Conservation (phyloP, 2,888 invertebrate species). For the Mythimna vitellina region DNA sequence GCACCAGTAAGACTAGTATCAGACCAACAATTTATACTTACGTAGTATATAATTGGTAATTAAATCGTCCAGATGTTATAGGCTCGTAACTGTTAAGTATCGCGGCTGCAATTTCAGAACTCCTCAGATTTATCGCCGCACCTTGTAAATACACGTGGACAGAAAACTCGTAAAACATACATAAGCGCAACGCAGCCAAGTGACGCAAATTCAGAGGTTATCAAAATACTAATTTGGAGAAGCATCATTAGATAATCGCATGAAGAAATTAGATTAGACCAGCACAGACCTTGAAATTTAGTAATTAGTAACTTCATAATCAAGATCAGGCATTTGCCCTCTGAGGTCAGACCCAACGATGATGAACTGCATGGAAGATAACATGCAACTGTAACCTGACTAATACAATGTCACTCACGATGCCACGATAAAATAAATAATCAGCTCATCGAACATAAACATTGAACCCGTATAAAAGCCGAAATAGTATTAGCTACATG, state of each 20-base stretch:
- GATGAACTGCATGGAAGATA: slow-evolving; percentile 7
- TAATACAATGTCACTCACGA: slow-evolving; percentile 16
- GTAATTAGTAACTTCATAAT: neutral
- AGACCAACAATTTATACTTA: neutral
- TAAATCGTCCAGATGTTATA: slow-evolving; percentile 33
- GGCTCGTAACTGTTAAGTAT: slow-evolving; percentile 35
- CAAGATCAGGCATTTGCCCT: slow-evolving; percentile 11
- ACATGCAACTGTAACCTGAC: slow-evolving; percentile 13
- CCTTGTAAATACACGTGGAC: slow-evolving; percentile 49
- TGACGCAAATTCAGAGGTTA: slow-evolving; percentile 15
- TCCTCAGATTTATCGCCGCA: slow-evolving; percentile 34
- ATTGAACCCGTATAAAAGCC: neutral
- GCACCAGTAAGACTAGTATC: no score
- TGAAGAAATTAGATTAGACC: neutral
- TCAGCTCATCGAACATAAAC: slow-evolving; percentile 14
- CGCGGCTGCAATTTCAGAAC: slow-evolving; percentile 31
- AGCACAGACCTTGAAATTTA: neutral
- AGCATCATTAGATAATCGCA: neutral
- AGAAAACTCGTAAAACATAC: slow-evolving; percentile 35
- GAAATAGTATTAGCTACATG: no score
- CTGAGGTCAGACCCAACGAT: slow-evolving; percentile 17
- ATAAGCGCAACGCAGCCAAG: slow-evolving; percentile 3
- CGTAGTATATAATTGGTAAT: slow-evolving; percentile 13
- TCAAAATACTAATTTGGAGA: neutral
- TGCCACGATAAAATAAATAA: slow-evolving; percentile 12